Conservation (phyloP, 2,888 invertebrate species). For the Tolmerus cingulatus region DNA sequence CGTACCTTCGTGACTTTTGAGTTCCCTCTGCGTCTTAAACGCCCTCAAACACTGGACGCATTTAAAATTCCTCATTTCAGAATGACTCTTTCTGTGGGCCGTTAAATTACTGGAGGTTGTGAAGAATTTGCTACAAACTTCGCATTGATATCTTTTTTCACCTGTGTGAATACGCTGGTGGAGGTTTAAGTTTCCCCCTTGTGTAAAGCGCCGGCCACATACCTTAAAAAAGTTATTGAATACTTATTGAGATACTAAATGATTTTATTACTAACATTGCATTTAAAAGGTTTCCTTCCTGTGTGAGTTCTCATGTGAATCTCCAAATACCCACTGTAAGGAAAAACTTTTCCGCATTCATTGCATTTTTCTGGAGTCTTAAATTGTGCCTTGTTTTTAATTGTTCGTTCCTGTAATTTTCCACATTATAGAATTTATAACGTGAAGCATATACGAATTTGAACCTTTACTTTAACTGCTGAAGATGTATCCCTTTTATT, state of each 20-base stretch:
- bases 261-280: slow-evolving; percentile 51
- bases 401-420: background rate
- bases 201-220: background rate
- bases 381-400: slow-evolving; percentile 47
- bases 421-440: background rate
- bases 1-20: background rate
- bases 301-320: slow-evolving; percentile 55
- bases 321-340: slow-evolving; percentile 56
- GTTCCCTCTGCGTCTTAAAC: background rate
- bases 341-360: slow-evolving; percentile 55
- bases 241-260: background rate
- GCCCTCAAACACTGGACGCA: background rate
- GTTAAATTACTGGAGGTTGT: slow-evolving; percentile 11
- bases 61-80: background rate
- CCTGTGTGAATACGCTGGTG: slow-evolving; percentile 13
- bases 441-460: background rate
- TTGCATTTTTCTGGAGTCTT: slow-evolving; percentile 55
- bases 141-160: slow-evolving; percentile 13
- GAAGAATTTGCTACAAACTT: slow-evolving; percentile 23
- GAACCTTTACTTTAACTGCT: background rate
- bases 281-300: slow-evolving; percentile 56
- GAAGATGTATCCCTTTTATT: background rate
- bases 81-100: slow-evolving; percentile 5
- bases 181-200: background rate
- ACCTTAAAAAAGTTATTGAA: background rate